Evolutionary conservation across 2,888 invertebrate species (phyloP), one percentile per base, ranked within the genome.

Genomic region (Volucella bombylans): DNA sequence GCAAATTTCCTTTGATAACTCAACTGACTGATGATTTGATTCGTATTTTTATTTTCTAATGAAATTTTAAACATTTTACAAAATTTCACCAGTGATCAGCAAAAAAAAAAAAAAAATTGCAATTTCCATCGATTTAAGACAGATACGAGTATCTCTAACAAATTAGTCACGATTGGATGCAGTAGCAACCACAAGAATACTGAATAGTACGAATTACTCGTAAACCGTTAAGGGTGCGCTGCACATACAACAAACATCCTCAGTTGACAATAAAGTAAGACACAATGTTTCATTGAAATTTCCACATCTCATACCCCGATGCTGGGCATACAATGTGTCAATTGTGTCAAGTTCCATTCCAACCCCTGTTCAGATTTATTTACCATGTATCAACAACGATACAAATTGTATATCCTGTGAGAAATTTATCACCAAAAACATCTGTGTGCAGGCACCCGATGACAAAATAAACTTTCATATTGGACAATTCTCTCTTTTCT

Each of bases 401-500:
- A 85, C 80, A 85, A 85, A 81, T 81, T 81, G 59, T 72, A 65
- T 68, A 82, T 73, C 86, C 81, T 86, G 77, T 82, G 86, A 78
- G 86, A 88, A 87, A 87, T 88, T 88, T 88, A 87, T 88, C 88
- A 87, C 86, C 71, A 78, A 86, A 85, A 88, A 82, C 88, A 88
- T 88, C 88, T 88, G 88, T 87, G 87, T 76, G 73, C 83, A 54
- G 73, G 83, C 74, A 83, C 71, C 82, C 86, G 76, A 85, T 79
- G 82, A 72, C 81, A 82, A 74, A 86, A 78, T 82, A 82, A 86
- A 83, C 86, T 81, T 82, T 86, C 31, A 86, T 62, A 73, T 82
- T 82, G 77, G 68, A 77, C 77, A 77, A 68, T 67, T 50, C 57
- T 77, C 68, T 64, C 76, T 61, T 14, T 54, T 68, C 18, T 1